Evolutionary conservation across 2,888 invertebrate genomes (phyloP), one percentile per base, ranked within the genome.

Genomic region (Ferdinandea cuprea): DNA sequence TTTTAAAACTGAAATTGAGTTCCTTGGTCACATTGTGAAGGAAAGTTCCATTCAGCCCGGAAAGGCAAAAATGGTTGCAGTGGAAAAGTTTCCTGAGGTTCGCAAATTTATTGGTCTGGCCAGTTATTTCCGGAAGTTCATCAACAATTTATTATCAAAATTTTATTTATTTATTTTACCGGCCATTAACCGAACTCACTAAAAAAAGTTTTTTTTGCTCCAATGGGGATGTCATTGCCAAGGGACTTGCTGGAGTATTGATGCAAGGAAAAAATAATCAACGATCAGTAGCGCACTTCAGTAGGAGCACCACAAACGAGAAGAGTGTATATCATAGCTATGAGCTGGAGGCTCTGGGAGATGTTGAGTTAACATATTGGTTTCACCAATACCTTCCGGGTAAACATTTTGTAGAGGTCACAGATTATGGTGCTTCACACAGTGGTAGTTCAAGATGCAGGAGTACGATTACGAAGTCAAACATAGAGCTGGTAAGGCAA

Each of bases 331-430:
- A n/a, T n/a, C n/a, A n/a, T n/a, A n/a, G n/a, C n/a, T n/a, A n/a
- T n/a, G 1, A 76, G 59, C 13, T 7, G 77, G 74, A 0, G 80
- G 0, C 81, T 3, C 13, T 86, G 9, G 85, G 81, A 0, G 79
- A 85, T 0, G 85, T 85, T 0, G 85, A 85, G 32, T 15, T 72
- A 1, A 69, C 80, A 0, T 58, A 85, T 25, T 37, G 85, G 1
- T 78, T 85, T 3, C 65, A 73, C 13, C 76, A 83, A 19, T 85
- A 80, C n/a, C 5, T 85, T 0, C 35, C 61, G 11, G 85, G 85
- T 84, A 15, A 77, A 32, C 1, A 21, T 1, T 73, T 83, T 3
- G n/a, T n/a, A n/a, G n/a, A n/a, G n/a, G n/a, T n/a, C n/a, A n/a
- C n/a, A n/a, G n/a, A n/a, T n/a, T n/a, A 54, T 15, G 0, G 66